Evolutionary conservation across 1,140 invertebrate genomes (phyloP).

Genomic region (Leptopilina clavipes): DNA sequence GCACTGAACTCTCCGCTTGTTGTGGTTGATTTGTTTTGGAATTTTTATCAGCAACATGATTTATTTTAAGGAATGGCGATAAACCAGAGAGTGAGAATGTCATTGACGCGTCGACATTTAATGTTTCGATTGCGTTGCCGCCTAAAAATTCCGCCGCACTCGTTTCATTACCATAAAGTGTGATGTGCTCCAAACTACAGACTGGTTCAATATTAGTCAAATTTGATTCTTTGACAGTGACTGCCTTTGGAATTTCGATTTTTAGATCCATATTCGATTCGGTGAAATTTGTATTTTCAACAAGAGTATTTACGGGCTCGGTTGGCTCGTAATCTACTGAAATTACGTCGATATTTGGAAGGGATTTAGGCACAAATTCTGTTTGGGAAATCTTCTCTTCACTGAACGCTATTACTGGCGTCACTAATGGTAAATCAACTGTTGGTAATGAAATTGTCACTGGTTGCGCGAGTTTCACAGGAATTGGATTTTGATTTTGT

Average conservation of each 20-base stretch:
- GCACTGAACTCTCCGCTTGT: too few species aligned
- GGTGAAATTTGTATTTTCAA: not conserved
- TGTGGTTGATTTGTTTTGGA: too few species aligned
- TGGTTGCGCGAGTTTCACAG: not conserved
- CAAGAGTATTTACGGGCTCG: not conserved
- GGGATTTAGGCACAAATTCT: not conserved
- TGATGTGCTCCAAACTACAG: conserved; percentile 50
- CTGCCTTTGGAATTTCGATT: not conserved
- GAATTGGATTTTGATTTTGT: not conserved
- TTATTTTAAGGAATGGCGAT: conserved; percentile 67
- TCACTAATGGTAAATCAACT: not conserved
- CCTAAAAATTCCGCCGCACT: conserved; percentile 49
- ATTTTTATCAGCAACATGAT: conserved; percentile 28
- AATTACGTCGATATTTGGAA: not conserved
- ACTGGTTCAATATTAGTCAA: not conserved
- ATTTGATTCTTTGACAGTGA: not conserved
- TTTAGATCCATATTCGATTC: not conserved
- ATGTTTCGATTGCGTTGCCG: conserved; percentile 55
- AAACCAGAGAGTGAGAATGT: conserved; percentile 60
- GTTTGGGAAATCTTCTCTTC: not conserved
- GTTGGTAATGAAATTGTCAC: not conserved
- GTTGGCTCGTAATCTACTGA: not conserved
- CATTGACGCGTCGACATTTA: conserved; percentile 64
- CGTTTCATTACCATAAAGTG: conserved; percentile 62
- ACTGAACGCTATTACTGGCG: not conserved